These are phyloP conservation scores for Aviceda subcristata DNA, from an alignment of 2,113 vertebrate genomes.

Conservation along the genomic window DNA sequence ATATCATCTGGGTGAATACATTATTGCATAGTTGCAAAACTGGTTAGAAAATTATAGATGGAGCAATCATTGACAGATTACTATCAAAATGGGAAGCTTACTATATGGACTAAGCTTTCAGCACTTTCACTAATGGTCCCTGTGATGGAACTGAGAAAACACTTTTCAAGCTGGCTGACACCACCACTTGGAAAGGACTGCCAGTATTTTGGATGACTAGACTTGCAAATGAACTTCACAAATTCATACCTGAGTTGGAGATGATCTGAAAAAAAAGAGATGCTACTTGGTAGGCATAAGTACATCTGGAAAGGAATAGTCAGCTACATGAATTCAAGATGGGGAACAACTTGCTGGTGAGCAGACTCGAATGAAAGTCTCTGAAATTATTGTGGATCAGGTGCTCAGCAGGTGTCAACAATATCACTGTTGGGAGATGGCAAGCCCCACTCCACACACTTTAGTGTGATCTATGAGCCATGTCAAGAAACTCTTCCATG, in stretches of 20 bases:
- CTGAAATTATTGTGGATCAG: not conserved
- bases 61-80: conserved; percentile 45
- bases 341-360: not conserved
- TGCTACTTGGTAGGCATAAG: not conserved
- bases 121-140: not conserved
- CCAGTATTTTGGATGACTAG: not conserved
- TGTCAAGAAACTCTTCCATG: not conserved
- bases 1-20: not conserved
- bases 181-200: not conserved
- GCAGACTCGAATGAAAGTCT: not conserved
- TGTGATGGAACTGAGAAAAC: not conserved
- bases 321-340: not conserved
- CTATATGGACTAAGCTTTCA: conserved; percentile 3
- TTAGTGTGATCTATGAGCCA: not conserved
- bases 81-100: conserved; percentile 25
- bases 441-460: not conserved
- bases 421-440: not conserved
- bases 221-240: not conserved
- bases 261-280: not conserved
- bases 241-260: not conserved
- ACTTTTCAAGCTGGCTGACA: conserved; percentile 19
- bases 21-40: not conserved
- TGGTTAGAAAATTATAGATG: conserved; percentile 43
- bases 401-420: not conserved
- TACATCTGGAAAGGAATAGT: not conserved